Evolutionary conservation across 2,888 invertebrate genomes (phyloP).

Genomic region (Xanthostigma xanthostigma): DNA sequence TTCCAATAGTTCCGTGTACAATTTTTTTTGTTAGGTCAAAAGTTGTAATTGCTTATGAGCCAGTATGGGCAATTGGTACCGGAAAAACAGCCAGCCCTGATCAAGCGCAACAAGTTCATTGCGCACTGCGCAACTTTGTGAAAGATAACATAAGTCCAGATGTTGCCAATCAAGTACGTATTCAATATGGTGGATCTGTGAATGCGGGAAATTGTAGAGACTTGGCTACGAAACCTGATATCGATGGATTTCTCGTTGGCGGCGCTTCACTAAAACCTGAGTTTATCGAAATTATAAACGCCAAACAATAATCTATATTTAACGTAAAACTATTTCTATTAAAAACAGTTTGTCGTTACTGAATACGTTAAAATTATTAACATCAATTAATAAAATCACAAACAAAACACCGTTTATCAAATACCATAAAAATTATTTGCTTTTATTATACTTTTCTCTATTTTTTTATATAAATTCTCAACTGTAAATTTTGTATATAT

Average conservation of each 20-base stretch:
- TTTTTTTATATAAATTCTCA: too few species aligned
- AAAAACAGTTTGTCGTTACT: too few species aligned
- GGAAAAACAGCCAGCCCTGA: conserved; percentile 95
- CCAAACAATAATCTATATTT: too few species aligned
- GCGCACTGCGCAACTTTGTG: conserved; percentile 75
- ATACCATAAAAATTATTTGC: too few species aligned
- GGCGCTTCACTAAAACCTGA: conserved; percentile 97
- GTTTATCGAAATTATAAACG: too few species aligned
- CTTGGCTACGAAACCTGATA: conserved; percentile 75
- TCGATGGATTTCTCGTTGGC: conserved; percentile 97
- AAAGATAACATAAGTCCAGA: conserved; percentile 60
- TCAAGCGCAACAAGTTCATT: conserved; percentile 92
- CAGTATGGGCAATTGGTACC: conserved; percentile 99
- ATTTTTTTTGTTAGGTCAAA: conserved; percentile 47
- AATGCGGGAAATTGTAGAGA: conserved; percentile 84
- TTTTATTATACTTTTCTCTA: too few species aligned
- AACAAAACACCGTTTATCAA: too few species aligned
- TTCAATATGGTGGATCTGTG: conserved; percentile 97
- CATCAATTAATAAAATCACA: too few species aligned
- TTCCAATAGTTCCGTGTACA: not conserved
- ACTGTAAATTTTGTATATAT: too few species aligned
- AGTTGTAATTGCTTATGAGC: conserved; percentile 97
- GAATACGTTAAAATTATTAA: too few species aligned
- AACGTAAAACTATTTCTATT: too few species aligned
- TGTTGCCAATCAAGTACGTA: conserved; percentile 64